phyloP scores from a whole-genome alignment of 2,797 vertebrate species.

The Leptoclinus maculatus region DNA sequence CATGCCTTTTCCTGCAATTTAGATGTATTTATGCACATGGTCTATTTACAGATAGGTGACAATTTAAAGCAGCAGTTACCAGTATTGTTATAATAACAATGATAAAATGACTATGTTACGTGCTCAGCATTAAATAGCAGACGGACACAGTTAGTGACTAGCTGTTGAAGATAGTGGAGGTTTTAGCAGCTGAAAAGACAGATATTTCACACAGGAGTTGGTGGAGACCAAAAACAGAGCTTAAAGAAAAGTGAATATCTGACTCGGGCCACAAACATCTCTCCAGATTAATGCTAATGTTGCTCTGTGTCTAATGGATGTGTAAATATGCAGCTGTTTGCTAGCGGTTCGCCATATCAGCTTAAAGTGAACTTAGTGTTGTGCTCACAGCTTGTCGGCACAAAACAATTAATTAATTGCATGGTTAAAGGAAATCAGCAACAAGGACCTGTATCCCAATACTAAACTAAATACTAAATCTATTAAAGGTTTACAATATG shows the following conservation, averaged over 20 bases:
- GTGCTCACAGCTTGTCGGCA: neutral
- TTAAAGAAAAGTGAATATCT: neutral
- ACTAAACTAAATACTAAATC: conserved; percentile 1
- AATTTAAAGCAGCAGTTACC: neutral
- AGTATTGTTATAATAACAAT: neutral
- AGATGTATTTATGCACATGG: neutral
- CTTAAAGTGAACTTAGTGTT: neutral
- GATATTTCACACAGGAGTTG: neutral
- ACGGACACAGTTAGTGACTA: neutral
- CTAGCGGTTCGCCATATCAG: neutral
- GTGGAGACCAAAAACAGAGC: neutral
- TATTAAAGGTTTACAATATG: neutral
- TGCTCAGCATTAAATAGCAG: neutral
- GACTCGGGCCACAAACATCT: neutral
- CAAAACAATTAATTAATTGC: neutral
- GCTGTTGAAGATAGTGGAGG: neutral
- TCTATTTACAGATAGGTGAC: neutral
- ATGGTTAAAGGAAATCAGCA: neutral
- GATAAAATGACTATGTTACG: neutral
- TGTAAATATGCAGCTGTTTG: neutral
- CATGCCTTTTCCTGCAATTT: neutral
- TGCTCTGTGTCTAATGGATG: neutral
- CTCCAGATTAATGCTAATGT: neutral
- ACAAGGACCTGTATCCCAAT: neutral
- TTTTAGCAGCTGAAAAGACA: neutral